These are phyloP conservation scores for Clarias pachynema DNA, from an alignment of 2,797 vertebrate species.

Conservation along the genomic window DNA sequence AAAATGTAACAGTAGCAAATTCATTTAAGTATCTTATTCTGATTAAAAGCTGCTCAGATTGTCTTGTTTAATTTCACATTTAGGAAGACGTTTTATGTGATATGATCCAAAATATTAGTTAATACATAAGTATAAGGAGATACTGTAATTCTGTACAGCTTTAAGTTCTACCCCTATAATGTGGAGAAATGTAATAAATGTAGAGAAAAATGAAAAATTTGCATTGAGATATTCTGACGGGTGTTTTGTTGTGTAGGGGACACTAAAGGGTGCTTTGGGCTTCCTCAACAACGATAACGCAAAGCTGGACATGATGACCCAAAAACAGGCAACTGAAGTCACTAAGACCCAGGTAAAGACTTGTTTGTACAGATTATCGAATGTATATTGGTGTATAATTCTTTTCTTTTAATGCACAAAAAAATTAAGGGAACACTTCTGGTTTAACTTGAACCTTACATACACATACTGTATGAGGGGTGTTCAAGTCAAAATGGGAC, in stretches of 20 bases:
- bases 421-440: no score
- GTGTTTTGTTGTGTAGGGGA: slow-evolving; percentile 27
- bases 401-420: no score
- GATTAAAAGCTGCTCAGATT: not conserved
- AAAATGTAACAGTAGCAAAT: not conserved
- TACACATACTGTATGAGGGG: no score
- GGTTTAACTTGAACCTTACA: no score
- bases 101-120: not conserved
- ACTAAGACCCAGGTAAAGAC: slow-evolving; percentile 47
- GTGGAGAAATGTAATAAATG: no score
- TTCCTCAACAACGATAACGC: slow-evolving; percentile 49
- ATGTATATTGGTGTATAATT: not conserved
- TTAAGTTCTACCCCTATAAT: not conserved
- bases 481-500: no score
- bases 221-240: not conserved
- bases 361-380: no score
- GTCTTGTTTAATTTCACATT: not conserved
- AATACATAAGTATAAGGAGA: not conserved
- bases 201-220: no score
- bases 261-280: slow-evolving; percentile 39
- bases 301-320: slow-evolving; percentile 24
- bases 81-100: not conserved
- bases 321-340: slow-evolving; percentile 55
- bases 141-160: not conserved
- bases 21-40: not conserved